Evolutionary conservation across 2,888 invertebrate species (phyloP).

Genomic region (Caradrina kadenii): DNA sequence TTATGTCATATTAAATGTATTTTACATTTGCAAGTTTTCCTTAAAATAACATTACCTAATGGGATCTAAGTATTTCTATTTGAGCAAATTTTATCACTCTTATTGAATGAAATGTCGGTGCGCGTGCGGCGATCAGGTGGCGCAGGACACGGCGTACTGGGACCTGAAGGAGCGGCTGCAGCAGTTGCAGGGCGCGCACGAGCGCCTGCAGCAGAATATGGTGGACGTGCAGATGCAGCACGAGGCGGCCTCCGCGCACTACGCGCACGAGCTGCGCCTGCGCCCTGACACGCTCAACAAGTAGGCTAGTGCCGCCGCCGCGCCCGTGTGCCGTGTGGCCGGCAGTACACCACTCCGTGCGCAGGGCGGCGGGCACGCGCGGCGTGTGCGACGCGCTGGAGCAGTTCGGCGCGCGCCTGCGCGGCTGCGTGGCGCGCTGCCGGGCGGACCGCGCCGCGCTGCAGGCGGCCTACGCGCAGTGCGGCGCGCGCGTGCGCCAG

Average conservation of each 20-base stretch:
- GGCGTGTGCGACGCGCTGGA: constrained; percentile 79
- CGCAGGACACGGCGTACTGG: constrained; percentile 85
- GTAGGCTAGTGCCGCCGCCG: constrained; percentile 71
- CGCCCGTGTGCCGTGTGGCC: constrained; percentile 71
- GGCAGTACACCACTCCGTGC: not conserved
- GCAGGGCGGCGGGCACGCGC: constrained; percentile 68
- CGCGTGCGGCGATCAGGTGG: constrained; percentile 74
- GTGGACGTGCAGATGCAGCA: constrained; percentile 85
- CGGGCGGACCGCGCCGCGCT: constrained; percentile 76
- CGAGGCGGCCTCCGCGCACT: constrained; percentile 80
- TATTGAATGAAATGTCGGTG: not conserved
- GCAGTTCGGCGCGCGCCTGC: constrained; percentile 74
- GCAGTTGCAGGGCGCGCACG: constrained; percentile 79
- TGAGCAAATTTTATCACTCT: too few species aligned
- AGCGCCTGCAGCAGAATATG: constrained; percentile 85
- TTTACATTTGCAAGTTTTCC: too few species aligned
- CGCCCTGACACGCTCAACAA: constrained; percentile 83
- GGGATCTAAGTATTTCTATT: too few species aligned
- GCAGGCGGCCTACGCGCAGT: constrained; percentile 69
- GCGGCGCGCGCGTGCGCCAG: constrained; percentile 52
- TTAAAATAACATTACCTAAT: too few species aligned
- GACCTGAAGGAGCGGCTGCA: constrained; percentile 81
- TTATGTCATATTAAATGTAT: too few species aligned
- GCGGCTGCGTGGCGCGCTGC: constrained; percentile 74
- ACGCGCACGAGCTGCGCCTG: constrained; percentile 81